Evolutionary conservation across 2,797 vertebrate genomes (phyloP), one percentile per base, ranked within the genome.

Genomic region (Thripadectes ignobilis): DNA sequence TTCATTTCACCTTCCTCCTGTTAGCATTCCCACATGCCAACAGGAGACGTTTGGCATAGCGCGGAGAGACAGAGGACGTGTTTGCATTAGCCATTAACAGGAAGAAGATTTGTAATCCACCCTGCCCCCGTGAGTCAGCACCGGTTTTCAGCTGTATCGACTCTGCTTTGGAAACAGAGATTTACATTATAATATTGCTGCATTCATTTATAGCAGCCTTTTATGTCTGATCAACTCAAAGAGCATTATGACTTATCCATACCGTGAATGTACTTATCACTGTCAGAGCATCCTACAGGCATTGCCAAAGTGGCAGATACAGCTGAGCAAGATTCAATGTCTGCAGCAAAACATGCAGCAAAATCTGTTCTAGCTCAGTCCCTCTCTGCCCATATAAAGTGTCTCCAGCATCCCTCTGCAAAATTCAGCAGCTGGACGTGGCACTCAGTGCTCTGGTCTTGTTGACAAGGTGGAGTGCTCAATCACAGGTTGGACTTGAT

Each of bases 1-100:
- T 96, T 83, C 85, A 67, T 92, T 86, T 78, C 93, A 82, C 71
- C 54, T 91, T 89, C 79, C 72, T 61, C 82, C 68, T 22, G 27
- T 29, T 32, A 63, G 19, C n/a, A 7, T 39, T 89, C 75, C 65
- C 68, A 18, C 65, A 41, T 34, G 65, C 57, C 69, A 19, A 36
- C 1, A 0, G 72, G 52, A 62, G 29, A 34, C 21, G 54, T 52
- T 71, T 77, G 65, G 76, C 41, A 16, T 1, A 21, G 78, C 1
- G 0, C 4, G 2, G 63, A 36, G 71, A 79, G 78, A 19, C 75
- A 83, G 61, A 55, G 0, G 2, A 52, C 0, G 2, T 72, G 71
- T 54, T 71, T 10, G 2, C 91, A 36, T 72, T 51, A 61, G 21
- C 82, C 54, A 10, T 81, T 45, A 88, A 36, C 65, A 63, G 69